Evolutionary conservation across 2,113 vertebrate genomes (phyloP), one percentile per base, ranked within the genome.

Genomic region (Daboia siamensis): DNA sequence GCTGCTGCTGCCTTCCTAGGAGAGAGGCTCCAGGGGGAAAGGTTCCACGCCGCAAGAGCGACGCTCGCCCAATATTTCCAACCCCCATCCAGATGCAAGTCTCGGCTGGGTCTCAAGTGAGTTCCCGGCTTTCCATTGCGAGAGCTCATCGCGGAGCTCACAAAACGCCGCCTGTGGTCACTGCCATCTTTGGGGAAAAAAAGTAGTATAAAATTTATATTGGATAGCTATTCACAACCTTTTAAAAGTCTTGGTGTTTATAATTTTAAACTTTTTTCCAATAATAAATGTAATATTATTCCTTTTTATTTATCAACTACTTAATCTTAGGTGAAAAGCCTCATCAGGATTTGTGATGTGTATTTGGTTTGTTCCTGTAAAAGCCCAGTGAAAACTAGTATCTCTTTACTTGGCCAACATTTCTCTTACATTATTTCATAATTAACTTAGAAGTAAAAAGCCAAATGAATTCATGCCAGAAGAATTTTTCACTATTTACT

Each of bases 291-390:
- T 3, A 1, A 87, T 93, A 23, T 92, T 80, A 86, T 89, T 90
- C 85, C 88, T 93, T 69, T 93, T 87, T 94, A 55, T 33, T 92
- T 2, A 5, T 91, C 88, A 10, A 74, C 90, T 85, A 88, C 93
- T 95, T 97, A 93, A 95, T 97, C 95, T 93, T 88, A 56, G 8
- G 88, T 95, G 90, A 95, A 94, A 80, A 91, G 24, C 92, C 93
- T 93, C 26, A 13, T 94, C 90, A n/a, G 80, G 88, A 59, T 20
- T 94, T 95, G 94, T 93, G 93, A 91, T 92, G 85, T 8, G 93
- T 96, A n/a, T 95, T 97, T 94, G 94, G 52, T 91, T 96, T 94
- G 94, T 48, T 92, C 23, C 87, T 94, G 74, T 59, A 90, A 23
- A 88, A 93, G 84, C 86, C 91, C 23, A 84, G 74, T 59, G 95